Evolutionary conservation across 2,888 invertebrate genomes (phyloP).

Genomic region (Chloroclystis v-ata): DNA sequence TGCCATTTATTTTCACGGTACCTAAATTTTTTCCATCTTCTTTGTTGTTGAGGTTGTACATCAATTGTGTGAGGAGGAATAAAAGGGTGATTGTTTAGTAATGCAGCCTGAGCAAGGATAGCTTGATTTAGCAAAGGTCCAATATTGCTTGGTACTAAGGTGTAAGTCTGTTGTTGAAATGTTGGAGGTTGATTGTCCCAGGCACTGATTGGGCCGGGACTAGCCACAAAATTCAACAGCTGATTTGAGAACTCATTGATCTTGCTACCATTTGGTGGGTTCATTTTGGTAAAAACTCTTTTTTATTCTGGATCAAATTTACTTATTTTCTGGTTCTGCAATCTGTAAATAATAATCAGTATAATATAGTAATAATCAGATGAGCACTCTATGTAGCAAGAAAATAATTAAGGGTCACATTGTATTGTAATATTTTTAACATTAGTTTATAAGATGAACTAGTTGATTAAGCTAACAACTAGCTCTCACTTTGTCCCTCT

Average conservation of each 20-base stretch:
- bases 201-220: not conserved
- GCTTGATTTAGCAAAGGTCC: not conserved
- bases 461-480: too few species aligned
- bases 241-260: constrained; percentile 40
- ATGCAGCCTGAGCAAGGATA: too few species aligned
- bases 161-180: constrained; percentile 2
- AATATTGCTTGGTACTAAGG: constrained; percentile 1
- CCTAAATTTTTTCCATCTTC: not conserved
- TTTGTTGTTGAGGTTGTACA: too few species aligned
- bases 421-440: too few species aligned
- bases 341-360: constrained; percentile 38
- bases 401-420: too few species aligned
- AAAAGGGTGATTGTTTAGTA: constrained; percentile 4
- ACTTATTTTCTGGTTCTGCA: constrained; percentile 23
- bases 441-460: too few species aligned
- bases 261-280: constrained; percentile 8
- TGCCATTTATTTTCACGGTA: not conserved
- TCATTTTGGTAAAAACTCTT: constrained; percentile 41
- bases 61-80: not conserved
- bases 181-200: constrained; percentile 5
- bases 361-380: too few species aligned
- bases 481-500: too few species aligned
- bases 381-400: too few species aligned
- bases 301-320: constrained; percentile 49
- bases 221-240: constrained; percentile 26